Evolutionary conservation across 1,140 invertebrate species (phyloP).

Genomic region (Chelonus insularis): DNA sequence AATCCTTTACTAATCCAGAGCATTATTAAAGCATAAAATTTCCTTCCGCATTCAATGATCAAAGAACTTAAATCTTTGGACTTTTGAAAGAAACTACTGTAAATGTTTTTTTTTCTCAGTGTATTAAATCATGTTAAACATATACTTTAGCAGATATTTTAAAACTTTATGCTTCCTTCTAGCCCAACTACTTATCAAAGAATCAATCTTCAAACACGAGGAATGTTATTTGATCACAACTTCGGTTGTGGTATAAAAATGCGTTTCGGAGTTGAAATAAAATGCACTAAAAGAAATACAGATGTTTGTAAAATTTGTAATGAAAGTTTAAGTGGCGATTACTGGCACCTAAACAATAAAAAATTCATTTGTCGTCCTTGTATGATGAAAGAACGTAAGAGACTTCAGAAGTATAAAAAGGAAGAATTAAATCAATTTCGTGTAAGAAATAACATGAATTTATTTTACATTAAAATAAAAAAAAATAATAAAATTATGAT

Average conservation of each 20-base stretch:
- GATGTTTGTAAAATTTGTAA: conserved; percentile 47
- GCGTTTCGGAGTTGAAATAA: conserved; percentile 46
- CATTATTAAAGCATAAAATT: no score
- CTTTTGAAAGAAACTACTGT: no score
- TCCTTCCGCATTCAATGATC: no score
- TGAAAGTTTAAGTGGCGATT: conserved; percentile 44
- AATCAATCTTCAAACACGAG: conserved; percentile 17
- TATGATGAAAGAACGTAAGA: conserved; percentile 38
- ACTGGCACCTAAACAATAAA: conserved; percentile 49
- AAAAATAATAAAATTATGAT: no score
- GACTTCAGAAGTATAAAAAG: conserved; percentile 33
- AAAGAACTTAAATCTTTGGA: no score
- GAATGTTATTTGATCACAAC: conserved; percentile 40
- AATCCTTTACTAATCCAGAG: no score
- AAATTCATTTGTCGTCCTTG: conserved; percentile 47
- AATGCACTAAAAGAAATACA: conserved; percentile 45
- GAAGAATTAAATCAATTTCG: conserved; percentile 39
- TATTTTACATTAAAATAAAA: no score
- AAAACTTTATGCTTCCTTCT: conserved; percentile 12
- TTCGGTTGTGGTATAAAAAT: conserved; percentile 49
- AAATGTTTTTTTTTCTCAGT: no score
- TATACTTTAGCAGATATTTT: no score
- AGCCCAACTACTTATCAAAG: conserved; percentile 47
- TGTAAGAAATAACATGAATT: no score
- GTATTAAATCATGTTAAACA: no score